A percentile compares a stretch with the other conserved stretches of the same genome.
These are phyloP conservation scores for Bos indicus DNA, from an alignment of 2,113 vertebrate species.

Conservation along the genomic window DNA sequence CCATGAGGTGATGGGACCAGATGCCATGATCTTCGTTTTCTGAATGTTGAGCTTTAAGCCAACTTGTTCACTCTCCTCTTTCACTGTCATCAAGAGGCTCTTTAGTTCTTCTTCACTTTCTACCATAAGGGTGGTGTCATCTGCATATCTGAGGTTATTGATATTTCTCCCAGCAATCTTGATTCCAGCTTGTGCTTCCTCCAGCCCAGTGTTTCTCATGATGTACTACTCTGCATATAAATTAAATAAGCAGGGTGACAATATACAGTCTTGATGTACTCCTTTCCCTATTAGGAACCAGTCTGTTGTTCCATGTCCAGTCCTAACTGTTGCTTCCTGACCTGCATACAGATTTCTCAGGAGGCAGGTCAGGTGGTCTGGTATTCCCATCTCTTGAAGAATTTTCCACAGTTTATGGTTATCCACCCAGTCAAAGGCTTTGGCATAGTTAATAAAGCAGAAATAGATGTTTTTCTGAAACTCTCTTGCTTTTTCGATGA, in stretches of 20 bases:
- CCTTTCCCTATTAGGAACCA: not conserved
- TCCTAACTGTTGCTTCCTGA: not conserved
- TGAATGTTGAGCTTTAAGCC: not conserved
- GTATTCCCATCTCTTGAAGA: not conserved
- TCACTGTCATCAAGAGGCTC: not conserved
- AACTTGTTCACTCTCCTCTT: not conserved
- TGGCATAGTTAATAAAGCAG: not conserved
- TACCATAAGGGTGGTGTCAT: not conserved
- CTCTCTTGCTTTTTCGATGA: not conserved
- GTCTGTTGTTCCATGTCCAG: not conserved
- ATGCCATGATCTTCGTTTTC: not conserved
- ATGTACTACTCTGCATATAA: not conserved
- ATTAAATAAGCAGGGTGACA: not conserved
- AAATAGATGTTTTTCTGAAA: not conserved
- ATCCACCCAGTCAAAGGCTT: not conserved
- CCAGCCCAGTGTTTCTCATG: not conserved
- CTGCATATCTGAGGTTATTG: not conserved
- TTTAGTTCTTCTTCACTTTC: not conserved
- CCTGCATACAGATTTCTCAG: not conserved
- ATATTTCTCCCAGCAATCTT: not conserved
- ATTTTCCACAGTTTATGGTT: not conserved
- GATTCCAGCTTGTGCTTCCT: not conserved
- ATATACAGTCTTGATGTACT: not conserved
- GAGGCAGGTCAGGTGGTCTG: not conserved
- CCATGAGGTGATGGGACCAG: not conserved